A percentile compares a stretch with the other conserved stretches of the same genome.
Conservation (phyloP, 2,797 vertebrate genomes). For the Silurus lanzhouensis region DNA sequence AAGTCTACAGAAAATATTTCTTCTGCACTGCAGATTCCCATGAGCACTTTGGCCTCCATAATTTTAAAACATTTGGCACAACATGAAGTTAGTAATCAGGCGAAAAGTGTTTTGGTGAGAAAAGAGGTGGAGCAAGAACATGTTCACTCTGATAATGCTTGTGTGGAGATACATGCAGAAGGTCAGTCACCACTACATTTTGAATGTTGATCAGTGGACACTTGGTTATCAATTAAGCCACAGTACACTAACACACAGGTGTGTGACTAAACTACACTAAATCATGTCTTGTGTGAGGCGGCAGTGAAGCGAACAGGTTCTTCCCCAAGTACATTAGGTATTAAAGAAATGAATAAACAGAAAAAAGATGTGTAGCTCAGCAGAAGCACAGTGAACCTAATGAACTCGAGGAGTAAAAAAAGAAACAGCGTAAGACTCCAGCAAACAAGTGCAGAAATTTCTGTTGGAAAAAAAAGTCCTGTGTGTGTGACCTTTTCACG, state of each 20-base stretch:
- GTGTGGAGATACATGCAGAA: too few relatives aligned
- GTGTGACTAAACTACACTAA: not conserved
- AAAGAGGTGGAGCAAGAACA: too few relatives aligned
- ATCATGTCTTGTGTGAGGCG: not conserved
- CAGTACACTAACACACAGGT: not conserved
- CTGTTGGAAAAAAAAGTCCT: not conserved
- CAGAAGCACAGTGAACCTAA: slow-evolving; percentile 4
- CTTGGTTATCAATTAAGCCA: not conserved
- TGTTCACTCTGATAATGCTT: too few relatives aligned
- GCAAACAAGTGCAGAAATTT: not conserved
- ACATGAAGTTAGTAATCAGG: too few relatives aligned
- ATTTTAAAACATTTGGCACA: too few relatives aligned
- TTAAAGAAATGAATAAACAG: not conserved
- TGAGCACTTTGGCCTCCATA: too few relatives aligned
- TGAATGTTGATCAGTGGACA: not conserved
- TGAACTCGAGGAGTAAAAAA: slow-evolving; percentile 12
- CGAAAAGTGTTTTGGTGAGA: too few relatives aligned
- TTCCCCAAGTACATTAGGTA: too few relatives aligned
- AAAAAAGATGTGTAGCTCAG: slow-evolving; percentile 16
- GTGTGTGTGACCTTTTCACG: not conserved
- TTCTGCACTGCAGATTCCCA: too few relatives aligned
- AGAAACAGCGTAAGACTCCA: not conserved
- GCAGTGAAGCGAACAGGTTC: not conserved
- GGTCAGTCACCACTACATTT: too few relatives aligned
- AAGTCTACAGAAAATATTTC: too few relatives aligned